Evolutionary conservation across 1,140 invertebrate genomes (phyloP).

Genomic region (Phymorhynchus buccinoides): DNA sequence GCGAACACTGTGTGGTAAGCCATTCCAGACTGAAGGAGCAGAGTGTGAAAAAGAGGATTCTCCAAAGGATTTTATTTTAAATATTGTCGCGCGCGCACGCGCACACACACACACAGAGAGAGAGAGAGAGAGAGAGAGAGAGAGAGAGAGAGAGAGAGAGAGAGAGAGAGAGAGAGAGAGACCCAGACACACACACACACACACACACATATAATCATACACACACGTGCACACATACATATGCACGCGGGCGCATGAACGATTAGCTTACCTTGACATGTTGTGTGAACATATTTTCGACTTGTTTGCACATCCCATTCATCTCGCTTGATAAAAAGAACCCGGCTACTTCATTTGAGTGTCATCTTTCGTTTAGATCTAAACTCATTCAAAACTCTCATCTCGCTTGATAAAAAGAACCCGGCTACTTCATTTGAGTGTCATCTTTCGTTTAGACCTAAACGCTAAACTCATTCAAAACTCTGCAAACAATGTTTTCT

Average conservation of each 20-base stretch:
- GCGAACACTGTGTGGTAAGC: too few species aligned
- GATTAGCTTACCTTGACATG: slow-evolving; percentile 1
- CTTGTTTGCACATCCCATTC: slow-evolving; percentile 12
- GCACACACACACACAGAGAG: neutral
- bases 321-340: neutral
- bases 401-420: too few species aligned
- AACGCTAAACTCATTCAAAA: too few species aligned
- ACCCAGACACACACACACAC: neutral
- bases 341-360: neutral
- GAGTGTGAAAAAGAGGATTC: too few species aligned
- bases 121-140: neutral
- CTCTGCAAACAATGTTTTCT: too few species aligned
- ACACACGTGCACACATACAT: too few species aligned
- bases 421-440: too few species aligned
- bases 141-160: neutral
- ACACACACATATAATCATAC: too few species aligned
- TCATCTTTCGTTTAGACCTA: too few species aligned
- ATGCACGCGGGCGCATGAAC: too few species aligned
- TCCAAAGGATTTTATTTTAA: too few species aligned
- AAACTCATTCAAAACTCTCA: neutral
- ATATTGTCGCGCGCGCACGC: neutral
- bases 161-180: neutral
- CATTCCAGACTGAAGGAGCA: too few species aligned
- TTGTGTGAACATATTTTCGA: slow-evolving; percentile 28
- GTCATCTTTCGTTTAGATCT: neutral